A percentile compares a stretch with the other conserved stretches of the same genome.
Evolutionary conservation across 30 jellyfish, hydroid and myxozoan species (phyloP).

Genomic region (Turritopsis dohrnii): DNA sequence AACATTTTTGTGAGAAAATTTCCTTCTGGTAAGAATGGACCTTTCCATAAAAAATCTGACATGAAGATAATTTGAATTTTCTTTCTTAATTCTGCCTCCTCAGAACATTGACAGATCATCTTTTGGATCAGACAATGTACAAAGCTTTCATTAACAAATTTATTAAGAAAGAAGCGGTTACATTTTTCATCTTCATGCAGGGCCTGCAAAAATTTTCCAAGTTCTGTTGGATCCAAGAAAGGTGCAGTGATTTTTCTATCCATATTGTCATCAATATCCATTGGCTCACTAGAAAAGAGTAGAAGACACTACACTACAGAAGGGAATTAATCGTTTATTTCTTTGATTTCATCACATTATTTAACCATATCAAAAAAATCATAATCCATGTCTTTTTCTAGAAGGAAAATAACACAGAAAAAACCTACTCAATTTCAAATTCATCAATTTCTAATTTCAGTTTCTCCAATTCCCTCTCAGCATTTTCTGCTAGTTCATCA

Average conservation of each 20-base stretch:
- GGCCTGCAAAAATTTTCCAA: not conserved
- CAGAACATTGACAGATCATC: not conserved
- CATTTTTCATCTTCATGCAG: not conserved
- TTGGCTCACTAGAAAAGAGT: not conserved
- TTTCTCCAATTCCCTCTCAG: conserved; percentile 25
- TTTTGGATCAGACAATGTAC: not conserved
- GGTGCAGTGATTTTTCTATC: not conserved
- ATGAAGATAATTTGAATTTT: no score
- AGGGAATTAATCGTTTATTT: no score
- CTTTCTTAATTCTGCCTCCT: no score
- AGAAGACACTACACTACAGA: not conserved
- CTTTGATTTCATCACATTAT: no score
- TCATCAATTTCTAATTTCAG: conserved; percentile 8
- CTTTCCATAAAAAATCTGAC: no score
- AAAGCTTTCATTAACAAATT: not conserved
- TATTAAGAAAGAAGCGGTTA: not conserved
- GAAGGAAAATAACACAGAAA: not conserved
- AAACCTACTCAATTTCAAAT: not conserved
- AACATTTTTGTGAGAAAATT: no score
- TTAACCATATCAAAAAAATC: no score
- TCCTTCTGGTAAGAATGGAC: no score
- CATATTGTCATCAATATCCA: not conserved
- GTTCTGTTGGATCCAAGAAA: not conserved
- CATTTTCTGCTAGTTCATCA: conserved; percentile 19
- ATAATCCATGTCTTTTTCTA: no score